Evolutionary conservation across 2,797 vertebrate species (phyloP).

Genomic region (Myotis daubentonii): DNA sequence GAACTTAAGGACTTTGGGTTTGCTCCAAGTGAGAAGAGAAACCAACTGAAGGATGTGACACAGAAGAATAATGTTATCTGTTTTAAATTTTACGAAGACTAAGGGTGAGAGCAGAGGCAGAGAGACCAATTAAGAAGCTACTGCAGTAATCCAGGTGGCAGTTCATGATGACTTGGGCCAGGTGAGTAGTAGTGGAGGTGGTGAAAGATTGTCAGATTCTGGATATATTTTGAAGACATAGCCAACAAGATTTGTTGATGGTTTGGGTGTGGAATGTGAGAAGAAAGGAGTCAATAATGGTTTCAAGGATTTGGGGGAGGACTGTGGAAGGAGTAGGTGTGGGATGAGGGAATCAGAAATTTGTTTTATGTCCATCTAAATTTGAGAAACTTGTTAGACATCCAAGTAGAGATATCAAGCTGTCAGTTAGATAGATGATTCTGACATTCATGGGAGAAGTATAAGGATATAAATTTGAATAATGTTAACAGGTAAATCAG

Average conservation of each 20-base stretch:
- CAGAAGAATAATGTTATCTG: neutral
- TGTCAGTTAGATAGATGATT: constrained; percentile 9
- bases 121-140: neutral
- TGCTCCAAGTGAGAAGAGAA: neutral
- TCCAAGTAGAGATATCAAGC: constrained; percentile 1
- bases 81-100: constrained; percentile 7
- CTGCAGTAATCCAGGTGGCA: neutral
- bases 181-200: neutral
- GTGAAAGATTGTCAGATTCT: neutral
- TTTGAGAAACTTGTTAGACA: constrained; percentile 25
- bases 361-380: neutral
- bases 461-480: neutral
- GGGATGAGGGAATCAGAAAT: neutral
- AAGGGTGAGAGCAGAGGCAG: neutral
- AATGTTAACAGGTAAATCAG: neutral
- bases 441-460: neutral
- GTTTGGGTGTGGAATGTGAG: neutral
- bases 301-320: neutral
- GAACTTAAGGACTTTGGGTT: neutral
- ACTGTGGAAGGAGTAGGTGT: neutral
- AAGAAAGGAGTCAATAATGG: neutral
- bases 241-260: neutral
- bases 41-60: neutral
- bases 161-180: neutral
- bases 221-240: neutral